These are phyloP conservation scores for Acromyrmex echinatior DNA, from an alignment of 1,140 invertebrate genomes.

Conservation along the genomic window DNA sequence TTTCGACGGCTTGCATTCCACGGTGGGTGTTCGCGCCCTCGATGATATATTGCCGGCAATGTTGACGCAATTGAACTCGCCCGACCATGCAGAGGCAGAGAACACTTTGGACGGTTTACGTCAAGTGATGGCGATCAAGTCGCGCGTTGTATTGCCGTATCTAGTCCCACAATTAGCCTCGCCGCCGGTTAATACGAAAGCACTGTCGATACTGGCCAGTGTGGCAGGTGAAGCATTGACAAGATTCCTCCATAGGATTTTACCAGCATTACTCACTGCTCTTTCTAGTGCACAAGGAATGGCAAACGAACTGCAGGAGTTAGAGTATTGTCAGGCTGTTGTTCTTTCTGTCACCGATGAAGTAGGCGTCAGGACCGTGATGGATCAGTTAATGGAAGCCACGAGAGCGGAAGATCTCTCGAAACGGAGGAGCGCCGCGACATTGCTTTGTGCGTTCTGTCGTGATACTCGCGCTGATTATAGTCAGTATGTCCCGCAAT, in stretches of 20 bases:
- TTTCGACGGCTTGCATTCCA: slow-evolving; percentile 98
- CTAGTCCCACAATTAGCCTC: slow-evolving; percentile 97
- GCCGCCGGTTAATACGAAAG: slow-evolving; percentile 96
- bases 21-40: slow-evolving; percentile 97
- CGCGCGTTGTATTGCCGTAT: slow-evolving; percentile 97
- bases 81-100: slow-evolving; percentile 91
- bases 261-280: slow-evolving; percentile 95
- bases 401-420: slow-evolving; percentile 89
- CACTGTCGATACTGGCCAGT: slow-evolving; percentile 95
- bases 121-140: slow-evolving; percentile 99
- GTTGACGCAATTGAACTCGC: slow-evolving; percentile 94
- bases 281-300: slow-evolving; percentile 91
- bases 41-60: slow-evolving; percentile 98
- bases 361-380: slow-evolving; percentile 94
- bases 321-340: slow-evolving; percentile 98
- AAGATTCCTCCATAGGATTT: slow-evolving; percentile 95
- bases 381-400: slow-evolving; percentile 96
- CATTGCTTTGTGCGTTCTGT: slow-evolving; percentile 96
- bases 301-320: slow-evolving; percentile 91
- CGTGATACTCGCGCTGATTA: slow-evolving; percentile 95
- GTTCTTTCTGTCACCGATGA: slow-evolving; percentile 96
- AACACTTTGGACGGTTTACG: slow-evolving; percentile 97
- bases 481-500: slow-evolving; percentile 94
- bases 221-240: slow-evolving; percentile 98
- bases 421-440: slow-evolving; percentile 92